Base-by-base conservation (phyloP, 2,113 vertebrate genomes). In the Smithornis capensis region DNA sequence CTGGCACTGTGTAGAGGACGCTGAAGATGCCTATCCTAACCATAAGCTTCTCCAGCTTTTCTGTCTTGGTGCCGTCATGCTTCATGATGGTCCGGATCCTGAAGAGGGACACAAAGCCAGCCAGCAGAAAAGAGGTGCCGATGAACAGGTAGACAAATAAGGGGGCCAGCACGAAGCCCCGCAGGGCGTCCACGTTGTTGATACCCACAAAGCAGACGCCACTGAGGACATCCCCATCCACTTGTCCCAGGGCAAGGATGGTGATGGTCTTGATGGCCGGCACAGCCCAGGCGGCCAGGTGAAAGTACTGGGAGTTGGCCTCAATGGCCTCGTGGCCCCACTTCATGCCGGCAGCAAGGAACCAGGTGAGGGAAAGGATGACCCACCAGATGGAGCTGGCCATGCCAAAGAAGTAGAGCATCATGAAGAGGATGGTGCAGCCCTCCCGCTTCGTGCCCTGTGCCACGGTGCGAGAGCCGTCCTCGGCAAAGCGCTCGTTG, bases 371-470 rank as follows among this genome's bases (percentile, higher is more conserved):
- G 11, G 99, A 99, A 75, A 99, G 97, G 90, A 99, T 99, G 83
- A 99, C 99, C 99, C 99, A 99, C 99, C 99, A 99, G 97, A 99
- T 99, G 29, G 99, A 99, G 97, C 99, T 99, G 98, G 99, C 99
- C 99, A 99, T 99, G 97, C 99, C 98, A 75, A 99, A 99, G 98
- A 99, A 99, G 97, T 99, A 99, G 6, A 99, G 98, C 99, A 99
- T 99, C 99, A 99, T 99, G 97, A 99, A 99, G 92, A 99, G 98
- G 76, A 99, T 99, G 87, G 99, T 99, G 98, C 99, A 99, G 69
- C 99, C 99, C 95, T 99, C 99, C 75, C 99, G 98, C 88, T 99
- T 99, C 8, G 99, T 99, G 94, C 99, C 99, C 97, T 99, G 99
- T 2, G 98, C 99, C 97, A 99, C 99, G 0, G 99, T 99, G 88